Conservation (phyloP, 1,140 invertebrate genomes). For the Drosophila kohkoa region DNA sequence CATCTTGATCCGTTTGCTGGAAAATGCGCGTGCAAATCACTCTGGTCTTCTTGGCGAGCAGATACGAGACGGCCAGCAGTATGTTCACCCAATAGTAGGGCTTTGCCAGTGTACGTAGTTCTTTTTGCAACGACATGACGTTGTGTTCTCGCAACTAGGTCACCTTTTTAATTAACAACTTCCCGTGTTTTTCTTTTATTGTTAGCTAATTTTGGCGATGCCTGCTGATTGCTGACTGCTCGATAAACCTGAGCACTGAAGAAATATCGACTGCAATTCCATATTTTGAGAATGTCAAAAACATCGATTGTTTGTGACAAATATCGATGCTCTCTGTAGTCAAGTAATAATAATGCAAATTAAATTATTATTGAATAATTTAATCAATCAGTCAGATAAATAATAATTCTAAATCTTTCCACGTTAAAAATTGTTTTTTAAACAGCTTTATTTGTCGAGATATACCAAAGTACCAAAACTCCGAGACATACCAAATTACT, state of each 20-base stretch:
- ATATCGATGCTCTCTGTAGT: no score
- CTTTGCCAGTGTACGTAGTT: conserved; percentile 90
- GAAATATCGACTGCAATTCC: no score
- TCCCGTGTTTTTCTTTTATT: conserved; percentile 72
- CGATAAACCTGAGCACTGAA: neutral
- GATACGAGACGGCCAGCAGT: conserved; percentile 92
- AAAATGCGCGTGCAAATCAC: conserved; percentile 87
- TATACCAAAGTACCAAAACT: no score
- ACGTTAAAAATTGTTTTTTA: no score
- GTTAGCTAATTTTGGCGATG: conserved; percentile 57
- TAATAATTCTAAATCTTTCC: no score
- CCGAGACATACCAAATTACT: no score
- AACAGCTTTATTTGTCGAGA: no score
- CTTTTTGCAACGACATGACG: conserved; percentile 90
- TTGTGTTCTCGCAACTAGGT: conserved; percentile 52
- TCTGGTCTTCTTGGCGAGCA: conserved; percentile 90
- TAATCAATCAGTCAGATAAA: no score
- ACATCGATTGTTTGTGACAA: no score
- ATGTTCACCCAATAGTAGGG: conserved; percentile 96
- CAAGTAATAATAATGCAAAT: no score
- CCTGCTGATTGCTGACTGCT: neutral
- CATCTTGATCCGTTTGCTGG: conserved; percentile 88
- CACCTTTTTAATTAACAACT: conserved; percentile 82
- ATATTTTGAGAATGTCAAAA: no score
- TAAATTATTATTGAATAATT: no score